Percentiles rank a stretch among this genome's conserved stretches.
phyloP scores from a whole-genome alignment of 2,797 vertebrate species.

The Phrynocephalus vlangalii region DNA sequence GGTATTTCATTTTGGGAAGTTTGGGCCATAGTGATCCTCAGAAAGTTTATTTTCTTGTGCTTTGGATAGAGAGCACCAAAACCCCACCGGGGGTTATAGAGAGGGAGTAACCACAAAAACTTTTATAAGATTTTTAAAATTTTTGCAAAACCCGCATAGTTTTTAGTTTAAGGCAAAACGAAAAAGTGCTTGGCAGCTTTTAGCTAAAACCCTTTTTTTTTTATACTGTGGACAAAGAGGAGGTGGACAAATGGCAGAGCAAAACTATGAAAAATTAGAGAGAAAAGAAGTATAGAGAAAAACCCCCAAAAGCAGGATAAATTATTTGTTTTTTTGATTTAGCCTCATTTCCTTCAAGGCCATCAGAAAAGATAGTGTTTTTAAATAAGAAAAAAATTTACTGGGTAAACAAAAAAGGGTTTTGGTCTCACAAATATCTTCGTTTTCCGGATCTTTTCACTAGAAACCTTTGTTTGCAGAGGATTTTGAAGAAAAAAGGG shows the following conservation, averaged over 20 bases:
- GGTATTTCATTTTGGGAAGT: background rate
- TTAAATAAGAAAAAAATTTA: background rate
- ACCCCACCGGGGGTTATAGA: slow-evolving; percentile 42
- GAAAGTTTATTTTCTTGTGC: background rate
- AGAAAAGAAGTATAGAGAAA: background rate
- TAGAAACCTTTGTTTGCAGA: background rate
- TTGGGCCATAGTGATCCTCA: slow-evolving; percentile 25
- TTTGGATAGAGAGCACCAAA: background rate
- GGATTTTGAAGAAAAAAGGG: background rate
- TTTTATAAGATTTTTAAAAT: rapidly evolving
- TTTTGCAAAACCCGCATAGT: slow-evolving; percentile 29
- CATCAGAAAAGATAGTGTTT: background rate
- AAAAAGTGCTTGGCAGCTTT: slow-evolving; percentile 26
- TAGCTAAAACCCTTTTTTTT: background rate
- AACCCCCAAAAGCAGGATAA: background rate
- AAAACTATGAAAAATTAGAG: background rate
- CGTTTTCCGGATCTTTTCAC: background rate
- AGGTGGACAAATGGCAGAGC: background rate
- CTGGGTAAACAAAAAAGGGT: background rate
- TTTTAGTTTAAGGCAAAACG: slow-evolving; percentile 35
- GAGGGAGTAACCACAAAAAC: slow-evolving; percentile 15
- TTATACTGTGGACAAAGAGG: background rate
- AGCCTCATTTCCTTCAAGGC: background rate
- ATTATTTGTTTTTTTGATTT: background rate
- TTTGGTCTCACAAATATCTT: background rate